Evolutionary conservation across 2,888 invertebrate genomes (phyloP).

Genomic region (Drosophila subsilvestris): DNA sequence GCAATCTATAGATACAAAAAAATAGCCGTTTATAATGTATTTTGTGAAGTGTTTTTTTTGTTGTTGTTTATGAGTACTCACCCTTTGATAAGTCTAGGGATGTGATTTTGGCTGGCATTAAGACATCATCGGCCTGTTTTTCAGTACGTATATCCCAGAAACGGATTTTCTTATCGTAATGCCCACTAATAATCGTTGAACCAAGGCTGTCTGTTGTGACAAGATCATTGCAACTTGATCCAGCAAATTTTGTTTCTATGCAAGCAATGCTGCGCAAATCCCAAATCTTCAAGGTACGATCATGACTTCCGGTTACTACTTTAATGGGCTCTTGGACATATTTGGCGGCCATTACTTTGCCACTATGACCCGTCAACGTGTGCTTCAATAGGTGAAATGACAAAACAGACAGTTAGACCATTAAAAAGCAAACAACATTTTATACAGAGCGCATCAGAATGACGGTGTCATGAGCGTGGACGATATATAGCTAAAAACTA

Average conservation of each 20-base stretch:
- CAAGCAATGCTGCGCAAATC: constrained; percentile 96
- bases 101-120: constrained; percentile 96
- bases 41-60: not conserved
- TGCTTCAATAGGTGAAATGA: constrained; percentile 71
- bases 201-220: constrained; percentile 94
- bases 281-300: constrained; percentile 99
- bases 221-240: constrained; percentile 98
- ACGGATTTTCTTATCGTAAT: constrained; percentile 98
- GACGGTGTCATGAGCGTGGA: not conserved
- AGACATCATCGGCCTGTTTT: constrained; percentile 92
- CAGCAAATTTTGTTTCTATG: constrained; percentile 97
- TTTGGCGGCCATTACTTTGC: constrained; percentile 98
- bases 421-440: constrained; percentile 42
- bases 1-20: constrained; percentile 88
- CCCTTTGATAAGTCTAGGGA: constrained; percentile 97
- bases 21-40: not conserved
- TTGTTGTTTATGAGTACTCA: constrained; percentile 75
- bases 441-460: not conserved
- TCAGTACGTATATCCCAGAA: constrained; percentile 98
- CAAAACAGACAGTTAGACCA: constrained; percentile 26
- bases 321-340: constrained; percentile 96
- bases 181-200: constrained; percentile 97
- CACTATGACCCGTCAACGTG: constrained; percentile 89
- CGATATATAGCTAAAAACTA: not conserved
- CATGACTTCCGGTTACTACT: constrained; percentile 99